Base-by-base conservation (phyloP, 2,113 vertebrate genomes). In the Gulo gulo region DNA sequence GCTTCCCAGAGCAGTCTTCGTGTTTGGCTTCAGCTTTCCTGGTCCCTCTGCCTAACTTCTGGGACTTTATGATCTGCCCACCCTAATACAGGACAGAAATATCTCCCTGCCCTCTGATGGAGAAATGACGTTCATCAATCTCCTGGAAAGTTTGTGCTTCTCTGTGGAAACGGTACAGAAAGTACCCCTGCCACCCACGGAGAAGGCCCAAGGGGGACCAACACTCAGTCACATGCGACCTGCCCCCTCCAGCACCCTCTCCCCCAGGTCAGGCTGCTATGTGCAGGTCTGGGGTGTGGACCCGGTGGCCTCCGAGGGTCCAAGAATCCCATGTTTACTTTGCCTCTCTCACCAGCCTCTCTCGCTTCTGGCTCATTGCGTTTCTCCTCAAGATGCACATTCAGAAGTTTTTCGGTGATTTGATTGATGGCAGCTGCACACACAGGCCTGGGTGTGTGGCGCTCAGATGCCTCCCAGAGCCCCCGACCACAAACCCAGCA, bases 101-200 rank as follows among this genome's bases (percentile, higher is more conserved):
- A 23, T 81, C 92, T 93, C n/a, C 63, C 76, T 42, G 81, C 55
- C 36, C 13, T 95, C 57, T 42, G 55, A 36, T 31, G 71, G 73
- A 73, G 79, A 88, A 90, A 73, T 50, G 63, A 87, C 92, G 47
- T 92, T 73, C 91, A 84, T 95, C 61, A 91, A 80, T 91, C 67
- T 89, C 88, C 67, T 0, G 26, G 55, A 74, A 94, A 63, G 90
- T 82, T 59, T 76, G 61, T 90, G 76, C 47, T 88, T 89, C 95
- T 90, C 61, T 47, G 15, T 81, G 90, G 93, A 82, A 90, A 63
- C 6, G 0, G 76, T 80, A 34, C 80, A 39, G 76, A 14, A 67
- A 94, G 34, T 45, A 29, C 36, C 31, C 11, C 69, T 21, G 31
- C 69, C 81, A 81, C 74, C 50, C 84, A 87, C 7, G 0, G 80